Percentiles rank a stretch among this genome's conserved stretches.
phyloP scores from a whole-genome alignment of 1,140 invertebrate species.

The Zophobas atratus region DNA sequence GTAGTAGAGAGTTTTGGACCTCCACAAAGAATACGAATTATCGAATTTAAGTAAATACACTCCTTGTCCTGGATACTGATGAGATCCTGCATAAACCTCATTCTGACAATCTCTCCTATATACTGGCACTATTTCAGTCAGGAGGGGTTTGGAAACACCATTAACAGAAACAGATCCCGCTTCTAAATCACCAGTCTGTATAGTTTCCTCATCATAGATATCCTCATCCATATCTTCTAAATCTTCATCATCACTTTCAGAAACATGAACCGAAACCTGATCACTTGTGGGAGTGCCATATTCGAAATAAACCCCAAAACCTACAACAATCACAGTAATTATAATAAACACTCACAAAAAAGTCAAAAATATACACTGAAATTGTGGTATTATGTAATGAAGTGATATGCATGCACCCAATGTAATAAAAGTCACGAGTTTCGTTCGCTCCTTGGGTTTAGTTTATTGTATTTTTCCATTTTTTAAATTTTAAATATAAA shows the following conservation, averaged over 20 bases:
- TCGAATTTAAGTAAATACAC: slow-evolving; percentile 99
- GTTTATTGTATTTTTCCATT: too few relatives aligned
- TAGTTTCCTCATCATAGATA: slow-evolving; percentile 73
- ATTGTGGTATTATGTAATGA: too few relatives aligned
- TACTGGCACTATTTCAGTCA: slow-evolving; percentile 85
- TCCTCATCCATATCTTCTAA: slow-evolving; percentile 86
- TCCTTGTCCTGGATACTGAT: slow-evolving; percentile 96
- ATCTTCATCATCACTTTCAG: slow-evolving; percentile 94
- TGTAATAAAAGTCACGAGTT: too few relatives aligned
- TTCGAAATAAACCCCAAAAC: slow-evolving; percentile 99
- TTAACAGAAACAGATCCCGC: slow-evolving; percentile 59
- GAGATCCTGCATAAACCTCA: slow-evolving; percentile 98
- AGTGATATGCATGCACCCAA: too few relatives aligned
- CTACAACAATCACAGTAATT: slow-evolving; percentile 66
- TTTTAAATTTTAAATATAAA: too few relatives aligned
- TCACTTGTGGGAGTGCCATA: slow-evolving; percentile 91
- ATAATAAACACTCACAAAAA: background rate
- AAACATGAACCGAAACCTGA: slow-evolving; percentile 90
- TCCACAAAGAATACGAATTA: slow-evolving; percentile 99
- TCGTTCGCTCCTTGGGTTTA: too few relatives aligned
- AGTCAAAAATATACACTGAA: too few relatives aligned
- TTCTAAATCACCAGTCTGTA: slow-evolving; percentile 64
- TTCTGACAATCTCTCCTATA: slow-evolving; percentile 96
- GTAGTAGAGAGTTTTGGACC: slow-evolving; percentile 99
- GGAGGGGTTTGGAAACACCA: slow-evolving; percentile 59